Percentiles rank a stretch among this genome's conserved stretches.
phyloP scores from a whole-genome alignment of 2,888 invertebrate species.

The Rotaria socialis region DNA sequence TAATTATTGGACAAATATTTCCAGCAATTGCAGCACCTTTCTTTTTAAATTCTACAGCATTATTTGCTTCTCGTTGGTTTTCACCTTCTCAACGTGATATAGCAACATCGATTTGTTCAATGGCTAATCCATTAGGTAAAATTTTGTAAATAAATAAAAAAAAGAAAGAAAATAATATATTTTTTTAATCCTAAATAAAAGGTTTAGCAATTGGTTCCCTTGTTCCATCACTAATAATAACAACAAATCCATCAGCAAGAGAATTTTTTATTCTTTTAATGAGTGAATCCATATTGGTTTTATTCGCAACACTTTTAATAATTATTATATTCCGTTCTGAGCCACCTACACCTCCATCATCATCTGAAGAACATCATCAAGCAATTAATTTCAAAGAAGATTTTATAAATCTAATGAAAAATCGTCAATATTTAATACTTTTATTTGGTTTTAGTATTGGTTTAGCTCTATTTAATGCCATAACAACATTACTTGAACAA shows the following conservation, averaged over 20 bases:
- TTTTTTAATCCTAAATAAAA: not conserved
- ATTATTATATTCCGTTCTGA: not conserved
- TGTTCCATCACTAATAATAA: not conserved
- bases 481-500: slow-evolving; percentile 61
- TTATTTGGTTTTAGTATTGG: slow-evolving; percentile 59
- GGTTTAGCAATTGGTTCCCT: not conserved
- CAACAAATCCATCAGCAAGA: not conserved
- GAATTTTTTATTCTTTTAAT: not conserved
- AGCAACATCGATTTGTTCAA: not conserved
- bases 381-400: not conserved
- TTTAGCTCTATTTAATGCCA: slow-evolving; percentile 60
- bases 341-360: not conserved
- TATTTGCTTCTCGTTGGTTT: not conserved
- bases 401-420: not conserved
- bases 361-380: not conserved
- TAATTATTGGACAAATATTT: not conserved
- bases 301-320: not conserved
- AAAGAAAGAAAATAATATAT: too few relatives aligned
- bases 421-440: slow-evolving; percentile 54
- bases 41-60: not conserved
- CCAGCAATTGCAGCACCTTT: not conserved
- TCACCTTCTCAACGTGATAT: not conserved
- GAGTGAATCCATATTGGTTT: not conserved
- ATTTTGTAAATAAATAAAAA: not conserved
- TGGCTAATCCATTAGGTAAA: not conserved